phyloP scores from a whole-genome alignment of 1,140 invertebrate species.

The Drosophila baimaii region DNA sequence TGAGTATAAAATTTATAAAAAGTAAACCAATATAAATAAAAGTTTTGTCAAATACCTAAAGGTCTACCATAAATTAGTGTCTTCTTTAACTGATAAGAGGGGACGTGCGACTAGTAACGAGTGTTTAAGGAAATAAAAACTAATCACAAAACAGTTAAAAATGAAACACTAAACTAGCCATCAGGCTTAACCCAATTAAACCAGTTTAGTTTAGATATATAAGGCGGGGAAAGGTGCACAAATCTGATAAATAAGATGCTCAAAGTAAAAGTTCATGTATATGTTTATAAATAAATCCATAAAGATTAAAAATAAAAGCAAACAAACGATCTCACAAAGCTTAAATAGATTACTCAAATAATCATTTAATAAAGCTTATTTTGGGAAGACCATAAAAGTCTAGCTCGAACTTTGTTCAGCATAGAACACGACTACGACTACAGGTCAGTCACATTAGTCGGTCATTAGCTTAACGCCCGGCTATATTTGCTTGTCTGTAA shows the following conservation, averaged over 20 bases:
- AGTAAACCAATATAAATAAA: background rate
- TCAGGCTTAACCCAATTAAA: no score
- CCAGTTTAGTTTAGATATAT: background rate
- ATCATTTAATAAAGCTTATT: background rate
- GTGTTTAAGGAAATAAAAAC: conserved; percentile 1
- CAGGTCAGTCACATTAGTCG: conserved; percentile 52
- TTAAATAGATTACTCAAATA: no score
- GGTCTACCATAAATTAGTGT: conserved; percentile 4
- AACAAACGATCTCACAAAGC: no score
- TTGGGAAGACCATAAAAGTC: background rate
- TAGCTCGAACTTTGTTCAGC: conserved; percentile 7
- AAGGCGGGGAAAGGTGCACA: background rate
- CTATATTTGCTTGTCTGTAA: conserved; percentile 43
- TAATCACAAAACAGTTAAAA: background rate
- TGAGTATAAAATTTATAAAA: background rate
- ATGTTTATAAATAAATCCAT: background rate
- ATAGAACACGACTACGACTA: background rate
- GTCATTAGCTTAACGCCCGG: conserved; percentile 47
- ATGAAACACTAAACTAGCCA: background rate
- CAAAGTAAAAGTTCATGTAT: background rate
- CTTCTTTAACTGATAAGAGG: background rate
- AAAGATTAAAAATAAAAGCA: no score
- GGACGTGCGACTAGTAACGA: conserved; percentile 1
- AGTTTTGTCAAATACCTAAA: background rate
- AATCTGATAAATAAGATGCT: background rate